Base-by-base conservation (phyloP, 2,888 invertebrate genomes). In the Liodrosophila aerea region DNA sequence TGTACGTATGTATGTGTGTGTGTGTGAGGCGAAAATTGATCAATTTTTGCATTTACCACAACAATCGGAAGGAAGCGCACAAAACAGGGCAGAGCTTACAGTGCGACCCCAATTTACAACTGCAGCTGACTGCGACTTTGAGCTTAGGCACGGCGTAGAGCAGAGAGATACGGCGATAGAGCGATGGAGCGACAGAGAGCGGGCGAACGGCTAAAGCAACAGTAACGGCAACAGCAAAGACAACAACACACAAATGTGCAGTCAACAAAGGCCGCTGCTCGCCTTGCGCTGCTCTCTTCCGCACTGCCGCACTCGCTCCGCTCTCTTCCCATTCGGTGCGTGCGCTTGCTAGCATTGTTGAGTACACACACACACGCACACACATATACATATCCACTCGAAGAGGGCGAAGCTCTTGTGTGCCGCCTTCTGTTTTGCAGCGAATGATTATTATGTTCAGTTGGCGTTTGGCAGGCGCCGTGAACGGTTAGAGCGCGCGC, bases 381-480 rank as follows among this genome's bases (percentile, higher is more conserved):
- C n/a, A n/a, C n/a, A n/a, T n/a, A n/a, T n/a, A n/a, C n/a, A n/a
- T n/a, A n/a, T n/a, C n/a, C n/a, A n/a, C n/a, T n/a, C n/a, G n/a
- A n/a, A n/a, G n/a, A n/a, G n/a, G n/a, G 61, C 37, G 59, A 39
- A 52, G 64, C 54, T 69, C 41, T 51, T 51, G 50, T 68, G 63
- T 63, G 66, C 62, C 67, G 47, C 68, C 65, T 47, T 76, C 70
- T 68, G 67, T 62, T 73, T 47, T 68, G 16, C 16, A 39, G 56
- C 74, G 71, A 75, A 56, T 81, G 82, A 73, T 5, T 2, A 22
- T 22, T 78, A 82, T 76, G 62, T 86, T 84, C 75, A 84, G 84
- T 84, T 73, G 75, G 69, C 69, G 75, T 82, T 82, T 69, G 73
- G 67, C 73, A 75, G 71, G 71, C 78, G 76, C 59, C 75, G 69